A percentile compares a stretch with the other conserved stretches of the same genome.
Evolutionary conservation across 2,888 invertebrate species (phyloP).

Genomic region (Nomada lathburiana): DNA sequence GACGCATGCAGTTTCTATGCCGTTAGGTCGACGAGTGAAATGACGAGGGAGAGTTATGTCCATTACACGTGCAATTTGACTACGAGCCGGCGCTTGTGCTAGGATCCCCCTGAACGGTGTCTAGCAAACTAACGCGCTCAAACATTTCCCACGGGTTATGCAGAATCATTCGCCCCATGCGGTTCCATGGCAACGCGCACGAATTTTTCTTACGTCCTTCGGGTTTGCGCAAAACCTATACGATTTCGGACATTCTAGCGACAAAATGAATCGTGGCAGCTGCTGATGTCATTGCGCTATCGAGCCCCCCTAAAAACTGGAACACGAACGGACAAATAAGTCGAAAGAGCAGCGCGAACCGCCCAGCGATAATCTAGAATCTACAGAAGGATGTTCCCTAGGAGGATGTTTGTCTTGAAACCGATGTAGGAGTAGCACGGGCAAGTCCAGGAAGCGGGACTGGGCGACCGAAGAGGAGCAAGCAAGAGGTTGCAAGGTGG

Average conservation of each 20-base stretch:
- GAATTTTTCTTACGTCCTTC: background rate
- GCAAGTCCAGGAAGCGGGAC: slow-evolving; percentile 71
- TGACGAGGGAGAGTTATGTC: slow-evolving; percentile 70
- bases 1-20: slow-evolving; percentile 71
- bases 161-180: background rate
- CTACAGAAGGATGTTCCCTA: slow-evolving; percentile 20
- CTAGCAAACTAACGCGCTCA: background rate
- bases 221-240: no score
- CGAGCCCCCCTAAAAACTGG: no score
- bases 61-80: slow-evolving; percentile 67
- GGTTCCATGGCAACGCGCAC: background rate
- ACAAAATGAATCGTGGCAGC: no score
- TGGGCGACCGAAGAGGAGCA: slow-evolving; percentile 59
- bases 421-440: slow-evolving; percentile 59
- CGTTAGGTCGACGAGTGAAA: slow-evolving; percentile 52
- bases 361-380: background rate
- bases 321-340: background rate
- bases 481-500: slow-evolving; percentile 35
- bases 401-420: slow-evolving; percentile 71
- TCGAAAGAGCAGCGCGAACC: background rate
- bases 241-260: no score
- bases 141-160: background rate
- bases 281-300: no score
- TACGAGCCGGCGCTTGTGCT: slow-evolving; percentile 35
- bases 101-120: slow-evolving; percentile 14